Percentiles rank a stretch among this genome's conserved stretches.
phyloP scores from a whole-genome alignment of 2,888 invertebrate genomes.

The Syrphus vitripennis region DNA sequence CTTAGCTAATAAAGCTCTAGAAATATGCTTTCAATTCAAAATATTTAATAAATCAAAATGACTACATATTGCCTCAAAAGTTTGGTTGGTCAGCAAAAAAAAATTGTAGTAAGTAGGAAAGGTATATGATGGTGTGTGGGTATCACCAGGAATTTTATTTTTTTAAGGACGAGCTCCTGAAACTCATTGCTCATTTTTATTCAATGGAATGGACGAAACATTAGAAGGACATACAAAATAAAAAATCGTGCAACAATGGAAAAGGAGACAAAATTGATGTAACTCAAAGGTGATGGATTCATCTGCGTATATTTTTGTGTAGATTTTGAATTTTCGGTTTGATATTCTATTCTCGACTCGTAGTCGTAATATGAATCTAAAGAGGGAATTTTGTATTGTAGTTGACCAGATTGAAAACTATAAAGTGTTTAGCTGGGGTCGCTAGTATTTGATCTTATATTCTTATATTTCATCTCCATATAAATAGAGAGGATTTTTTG shows the following conservation, averaged over 20 bases:
- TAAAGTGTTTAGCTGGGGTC: too few relatives aligned
- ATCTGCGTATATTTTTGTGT: not conserved
- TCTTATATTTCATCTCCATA: too few relatives aligned
- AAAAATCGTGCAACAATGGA: not conserved
- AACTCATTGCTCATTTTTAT: not conserved
- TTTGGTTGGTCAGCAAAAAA: not conserved
- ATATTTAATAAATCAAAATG: conserved; percentile 53
- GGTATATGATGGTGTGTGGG: too few relatives aligned
- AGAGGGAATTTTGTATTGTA: too few relatives aligned
- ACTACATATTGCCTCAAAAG: not conserved
- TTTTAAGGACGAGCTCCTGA: not conserved
- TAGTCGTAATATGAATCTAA: conserved; percentile 53
- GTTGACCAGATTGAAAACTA: too few relatives aligned
- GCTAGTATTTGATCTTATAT: too few relatives aligned
- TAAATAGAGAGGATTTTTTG: too few relatives aligned
- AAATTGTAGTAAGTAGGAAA: too few relatives aligned
- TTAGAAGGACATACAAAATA: not conserved
- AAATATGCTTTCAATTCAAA: conserved; percentile 42
- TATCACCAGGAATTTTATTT: not conserved
- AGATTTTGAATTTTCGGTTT: conserved; percentile 5
- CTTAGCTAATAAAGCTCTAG: conserved; percentile 39
- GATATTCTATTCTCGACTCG: conserved; percentile 37
- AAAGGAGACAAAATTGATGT: not conserved
- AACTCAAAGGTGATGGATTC: not conserved
- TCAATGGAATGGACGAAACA: not conserved